Evolutionary conservation across 2,113 vertebrate species (phyloP).

Genomic region (Ophiodon elongatus): DNA sequence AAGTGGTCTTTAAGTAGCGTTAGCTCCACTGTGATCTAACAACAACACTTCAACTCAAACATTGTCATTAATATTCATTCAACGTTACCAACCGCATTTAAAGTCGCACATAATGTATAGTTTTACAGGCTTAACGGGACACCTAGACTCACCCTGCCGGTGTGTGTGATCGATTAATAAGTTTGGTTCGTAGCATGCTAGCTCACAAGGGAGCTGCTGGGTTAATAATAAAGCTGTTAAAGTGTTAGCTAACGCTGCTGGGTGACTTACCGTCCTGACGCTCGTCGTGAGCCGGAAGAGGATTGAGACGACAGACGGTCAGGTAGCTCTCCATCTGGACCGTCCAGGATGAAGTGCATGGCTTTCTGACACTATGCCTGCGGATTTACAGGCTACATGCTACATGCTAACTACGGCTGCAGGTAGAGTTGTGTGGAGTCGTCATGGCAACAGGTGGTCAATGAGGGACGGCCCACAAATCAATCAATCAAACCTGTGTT

Average conservation of each 20-base stretch:
- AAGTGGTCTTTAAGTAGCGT: not conserved
- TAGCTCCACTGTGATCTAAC: not conserved
- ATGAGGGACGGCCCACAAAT: not conserved
- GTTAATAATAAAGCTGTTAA: not conserved
- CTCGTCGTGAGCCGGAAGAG: not conserved
- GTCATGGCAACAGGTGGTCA: slow-evolving; percentile 48
- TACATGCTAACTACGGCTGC: not conserved
- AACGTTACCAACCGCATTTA: not conserved
- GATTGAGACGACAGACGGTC: slow-evolving; percentile 7
- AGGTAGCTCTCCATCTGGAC: slow-evolving; percentile 36
- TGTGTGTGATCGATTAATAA: not conserved
- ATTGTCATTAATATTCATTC: not conserved
- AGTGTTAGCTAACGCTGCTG: not conserved
- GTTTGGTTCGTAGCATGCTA: not conserved
- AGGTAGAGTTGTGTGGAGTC: slow-evolving; percentile 6
- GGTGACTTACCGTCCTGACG: slow-evolving; percentile 19
- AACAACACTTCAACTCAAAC: not conserved
- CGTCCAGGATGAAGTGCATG: not conserved
- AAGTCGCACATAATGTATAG: not conserved
- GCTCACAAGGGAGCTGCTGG: not conserved
- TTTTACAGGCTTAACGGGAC: not conserved
- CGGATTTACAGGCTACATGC: not conserved
- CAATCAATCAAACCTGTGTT: not conserved
- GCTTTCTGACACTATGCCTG: not conserved
- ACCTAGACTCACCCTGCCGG: not conserved